Base-by-base conservation (phyloP, 2,113 vertebrate genomes). In the Pollachius pollachius region DNA sequence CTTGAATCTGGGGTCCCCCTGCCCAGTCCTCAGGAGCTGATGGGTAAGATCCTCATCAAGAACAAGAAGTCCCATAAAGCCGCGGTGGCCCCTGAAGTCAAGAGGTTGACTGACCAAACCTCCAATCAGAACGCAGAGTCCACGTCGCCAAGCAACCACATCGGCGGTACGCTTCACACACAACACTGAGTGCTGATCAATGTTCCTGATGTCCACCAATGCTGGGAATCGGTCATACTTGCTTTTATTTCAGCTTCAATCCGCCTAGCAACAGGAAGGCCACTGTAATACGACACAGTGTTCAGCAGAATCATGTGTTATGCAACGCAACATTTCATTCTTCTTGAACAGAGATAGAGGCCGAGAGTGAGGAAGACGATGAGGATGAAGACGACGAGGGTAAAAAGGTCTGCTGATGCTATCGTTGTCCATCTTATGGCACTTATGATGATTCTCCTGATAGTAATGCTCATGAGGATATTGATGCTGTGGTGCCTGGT, bases 41-140 rank as follows among this genome's bases (percentile, higher is more conserved):
- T 96, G 93, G 96, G 97, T 59, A 99, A 99, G 90, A 98, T 99
- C 52, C 92, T 99, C 71, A 94, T 99, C 82, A 99, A 99, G 89
- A 99, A 99, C 89, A 99, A 99, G 86, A 99, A 99, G 86, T 98
- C 97, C 54, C 96, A 96, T 73, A 99, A 99, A 82, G 95, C 95
- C 0, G 87, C 94, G 2, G 94, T 94, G 5, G 94, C 92, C 61
- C 94, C 93, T 3, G 93, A 94, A 17, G 95, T 94, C 85, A 99
- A 98, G 91, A 95, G 96, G 77, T 91, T 96, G 48, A 90, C 90
- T 0, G 97, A 99, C 80, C 96, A 97, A 74, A 92, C 94, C 15
- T 96, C 96, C 81, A 99, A 95, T 90, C 95, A 95, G 0, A 96
- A 90, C 91, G 95, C 93, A 0, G 97, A 99, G 30, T 94, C 95